Evolutionary conservation across 2,888 invertebrate genomes (phyloP).

Genomic region (Acrobasis suavella): DNA sequence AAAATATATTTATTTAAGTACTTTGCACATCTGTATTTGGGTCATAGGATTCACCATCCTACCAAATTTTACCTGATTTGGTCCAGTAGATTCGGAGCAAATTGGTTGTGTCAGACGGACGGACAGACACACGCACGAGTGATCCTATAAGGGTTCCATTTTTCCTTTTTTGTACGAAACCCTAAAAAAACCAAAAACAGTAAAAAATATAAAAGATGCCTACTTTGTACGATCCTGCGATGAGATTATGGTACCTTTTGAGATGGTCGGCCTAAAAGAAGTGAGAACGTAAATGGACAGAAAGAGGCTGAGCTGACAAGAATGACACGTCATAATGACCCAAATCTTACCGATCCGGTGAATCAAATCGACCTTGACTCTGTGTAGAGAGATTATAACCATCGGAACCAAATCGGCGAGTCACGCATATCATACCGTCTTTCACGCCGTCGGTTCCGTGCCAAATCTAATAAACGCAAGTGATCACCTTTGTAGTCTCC

Average conservation of each 20-base stretch:
- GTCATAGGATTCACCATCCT: too few relatives aligned
- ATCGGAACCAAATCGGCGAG: constrained; percentile 58
- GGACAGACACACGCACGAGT: too few relatives aligned
- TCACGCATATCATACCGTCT: constrained; percentile 55
- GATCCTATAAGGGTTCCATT: too few relatives aligned
- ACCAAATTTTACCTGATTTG: too few relatives aligned
- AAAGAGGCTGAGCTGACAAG: background rate
- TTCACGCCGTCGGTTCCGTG: constrained; percentile 57
- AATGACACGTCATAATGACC: constrained; percentile 12
- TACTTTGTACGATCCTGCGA: too few relatives aligned
- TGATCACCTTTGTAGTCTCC: constrained; percentile 44
- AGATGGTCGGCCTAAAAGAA: background rate
- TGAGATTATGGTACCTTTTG: background rate
- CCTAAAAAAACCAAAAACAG: too few relatives aligned
- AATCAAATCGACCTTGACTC: constrained; percentile 60
- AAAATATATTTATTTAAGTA: too few relatives aligned
- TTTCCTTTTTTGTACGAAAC: too few relatives aligned
- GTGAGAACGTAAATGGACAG: background rate
- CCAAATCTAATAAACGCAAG: constrained; percentile 61
- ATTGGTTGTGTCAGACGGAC: too few relatives aligned
- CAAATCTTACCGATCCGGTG: constrained; percentile 21
- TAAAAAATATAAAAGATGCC: too few relatives aligned
- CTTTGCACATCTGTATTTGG: too few relatives aligned
- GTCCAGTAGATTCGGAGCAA: too few relatives aligned
- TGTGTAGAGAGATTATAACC: constrained; percentile 50